Conservation (phyloP, 2,113 vertebrate genomes). For the Athene cunicularia region DNA sequence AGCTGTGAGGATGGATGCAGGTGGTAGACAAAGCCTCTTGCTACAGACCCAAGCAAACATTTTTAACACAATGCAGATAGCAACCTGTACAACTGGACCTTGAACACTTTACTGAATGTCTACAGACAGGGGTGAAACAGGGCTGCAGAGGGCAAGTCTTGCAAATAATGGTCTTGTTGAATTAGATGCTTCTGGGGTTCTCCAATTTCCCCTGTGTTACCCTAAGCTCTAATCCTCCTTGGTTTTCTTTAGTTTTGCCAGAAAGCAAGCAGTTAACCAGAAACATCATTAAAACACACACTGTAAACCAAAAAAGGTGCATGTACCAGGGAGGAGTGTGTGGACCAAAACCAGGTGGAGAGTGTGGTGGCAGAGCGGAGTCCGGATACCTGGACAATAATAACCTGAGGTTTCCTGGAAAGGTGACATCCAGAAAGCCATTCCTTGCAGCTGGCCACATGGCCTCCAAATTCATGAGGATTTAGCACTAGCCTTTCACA, state of each 20-base stretch:
- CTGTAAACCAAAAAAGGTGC: not conserved
- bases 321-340: not conserved
- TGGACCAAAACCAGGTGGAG: not conserved
- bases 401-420: not conserved
- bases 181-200: not conserved
- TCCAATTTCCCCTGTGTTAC: not conserved
- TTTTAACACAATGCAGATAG: not conserved
- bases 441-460: rapidly evolving
- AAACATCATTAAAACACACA: rapidly evolving
- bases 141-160: not conserved
- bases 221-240: not conserved
- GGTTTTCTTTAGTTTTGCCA: not conserved
- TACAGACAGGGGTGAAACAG: not conserved
- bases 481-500: not conserved
- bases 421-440: not conserved
- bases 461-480: not conserved
- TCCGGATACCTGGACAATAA: not conserved
- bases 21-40: not conserved
- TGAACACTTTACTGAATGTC: not conserved
- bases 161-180: not conserved
- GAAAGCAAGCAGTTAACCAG: not conserved
- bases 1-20: rapidly evolving
- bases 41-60: not conserved
- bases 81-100: not conserved
- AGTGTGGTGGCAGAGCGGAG: rapidly evolving